phyloP scores from a whole-genome alignment of 1,140 invertebrate genomes.

The Laodelphax striatellus region DNA sequence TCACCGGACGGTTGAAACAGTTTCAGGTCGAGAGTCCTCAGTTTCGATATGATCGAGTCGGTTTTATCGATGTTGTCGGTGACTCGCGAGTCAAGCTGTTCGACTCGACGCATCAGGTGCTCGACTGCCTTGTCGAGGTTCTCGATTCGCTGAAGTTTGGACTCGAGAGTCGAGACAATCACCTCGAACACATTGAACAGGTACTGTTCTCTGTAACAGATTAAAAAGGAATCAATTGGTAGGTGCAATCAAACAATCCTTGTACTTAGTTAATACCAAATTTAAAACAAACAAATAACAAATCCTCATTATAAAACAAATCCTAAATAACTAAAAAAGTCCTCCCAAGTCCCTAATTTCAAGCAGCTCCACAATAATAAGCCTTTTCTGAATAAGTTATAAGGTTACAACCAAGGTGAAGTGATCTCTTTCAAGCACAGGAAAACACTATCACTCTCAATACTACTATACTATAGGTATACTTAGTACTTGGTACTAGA shows the following conservation, averaged over 20 bases:
- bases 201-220: constrained; percentile 71
- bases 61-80: constrained; percentile 75
- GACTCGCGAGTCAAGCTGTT: constrained; percentile 63
- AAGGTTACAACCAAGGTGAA: too few relatives aligned
- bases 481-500: too few relatives aligned
- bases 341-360: too few relatives aligned
- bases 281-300: not conserved
- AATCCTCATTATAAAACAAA: not conserved
- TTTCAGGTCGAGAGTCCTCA: constrained; percentile 57
- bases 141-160: constrained; percentile 73
- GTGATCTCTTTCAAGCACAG: too few relatives aligned
- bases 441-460: too few relatives aligned
- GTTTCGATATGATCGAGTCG: constrained; percentile 61
- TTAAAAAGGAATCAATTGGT: constrained; percentile 17
- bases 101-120: constrained; percentile 68
- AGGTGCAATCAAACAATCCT: not conserved
- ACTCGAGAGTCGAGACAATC: constrained; percentile 74
- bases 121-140: constrained; percentile 76
- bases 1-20: constrained; percentile 42
- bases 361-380: too few relatives aligned
- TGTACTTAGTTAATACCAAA: not conserved
- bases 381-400: too few relatives aligned
- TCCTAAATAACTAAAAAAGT: not conserved
- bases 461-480: too few relatives aligned
- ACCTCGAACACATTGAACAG: constrained; percentile 80